Evolutionary conservation across 2,888 invertebrate genomes (phyloP), one percentile per base, ranked within the genome.

Genomic region (Andrena dorsata): DNA sequence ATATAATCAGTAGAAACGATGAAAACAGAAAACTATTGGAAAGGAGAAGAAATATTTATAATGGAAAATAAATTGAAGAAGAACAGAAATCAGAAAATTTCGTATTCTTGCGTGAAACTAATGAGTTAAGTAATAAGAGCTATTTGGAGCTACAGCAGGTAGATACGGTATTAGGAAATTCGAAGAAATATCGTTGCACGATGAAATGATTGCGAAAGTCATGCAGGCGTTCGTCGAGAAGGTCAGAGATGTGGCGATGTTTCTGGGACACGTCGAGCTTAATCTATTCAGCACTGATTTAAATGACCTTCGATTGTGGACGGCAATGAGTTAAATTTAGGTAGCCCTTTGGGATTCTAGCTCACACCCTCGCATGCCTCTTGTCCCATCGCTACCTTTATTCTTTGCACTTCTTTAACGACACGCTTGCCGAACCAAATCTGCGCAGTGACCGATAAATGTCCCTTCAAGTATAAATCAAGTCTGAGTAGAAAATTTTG

Each of bases 281-380:
- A 81, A 82, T 74, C 81, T 82, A 75, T 82, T 70, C 65, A 74
- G 75, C 75, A 60, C 80, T 70, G 75, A 82, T 80, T 82, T 66
- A 75, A 80, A 70, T 80, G 81, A 66, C 80, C 81, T 82, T 82
- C 81, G 81, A 82, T 80, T 60, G 65, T 70, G 60, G 51, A 74
- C 69, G 80, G 81, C 81, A 70, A 75, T 74, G 81, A 70, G 81
- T 74, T 82, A 82, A 82, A 80, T 82, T 82, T 82, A 82, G 81
- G 81, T 47, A 60, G 75, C 81, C 81, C 81, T 82, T 81, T 60
- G 78, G 75, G 70, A 58, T 32, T 74, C 60, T 13, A 61, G 51
- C 60, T 58, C 71, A 65, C 66, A 65, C 72, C 47, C 60, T 53
- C 30, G 32, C 65, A 56, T 4, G 41, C 53, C 80, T 53, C 61